Percentiles rank a stretch among this genome's conserved stretches.
Evolutionary conservation across 2,113 vertebrate genomes (phyloP).

Genomic region (Scytalopus superciliaris): DNA sequence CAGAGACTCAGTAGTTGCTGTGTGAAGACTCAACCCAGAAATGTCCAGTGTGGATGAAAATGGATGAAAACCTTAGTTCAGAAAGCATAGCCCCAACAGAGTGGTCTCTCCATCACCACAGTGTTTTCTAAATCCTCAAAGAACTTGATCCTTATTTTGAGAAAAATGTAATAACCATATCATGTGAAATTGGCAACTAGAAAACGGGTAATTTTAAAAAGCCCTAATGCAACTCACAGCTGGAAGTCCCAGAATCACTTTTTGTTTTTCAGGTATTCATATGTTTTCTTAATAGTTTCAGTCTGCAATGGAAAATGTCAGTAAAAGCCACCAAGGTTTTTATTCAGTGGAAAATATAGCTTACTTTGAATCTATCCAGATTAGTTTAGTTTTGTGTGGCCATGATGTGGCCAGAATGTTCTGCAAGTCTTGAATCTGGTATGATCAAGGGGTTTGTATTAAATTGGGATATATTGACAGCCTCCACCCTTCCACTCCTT

Average conservation of each 20-base stretch:
- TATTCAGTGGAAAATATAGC: not conserved
- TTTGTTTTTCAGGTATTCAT: slow-evolving; percentile 6
- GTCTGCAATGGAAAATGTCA: not conserved
- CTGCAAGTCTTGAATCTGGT: not conserved
- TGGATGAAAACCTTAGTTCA: not conserved
- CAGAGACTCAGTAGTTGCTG: accelerated
- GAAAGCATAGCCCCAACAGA: not conserved
- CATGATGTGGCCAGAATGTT: not conserved
- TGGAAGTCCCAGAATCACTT: not conserved
- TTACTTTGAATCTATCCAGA: not conserved
- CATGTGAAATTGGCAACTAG: not conserved
- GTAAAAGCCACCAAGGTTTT: not conserved
- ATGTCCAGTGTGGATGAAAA: not conserved
- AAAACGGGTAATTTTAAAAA: not conserved
- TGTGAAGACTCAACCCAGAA: not conserved
- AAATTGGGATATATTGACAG: not conserved
- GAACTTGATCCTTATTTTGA: not conserved
- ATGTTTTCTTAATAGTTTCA: not conserved
- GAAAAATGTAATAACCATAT: not conserved
- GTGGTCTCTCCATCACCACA: not conserved
- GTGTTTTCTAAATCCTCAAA: not conserved
- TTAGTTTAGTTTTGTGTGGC: not conserved
- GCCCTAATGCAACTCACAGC: not conserved
- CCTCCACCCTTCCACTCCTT: not conserved
- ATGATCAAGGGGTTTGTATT: not conserved